phyloP scores from a whole-genome alignment of 2,113 vertebrate species.

The Malaclemys terrapin region DNA sequence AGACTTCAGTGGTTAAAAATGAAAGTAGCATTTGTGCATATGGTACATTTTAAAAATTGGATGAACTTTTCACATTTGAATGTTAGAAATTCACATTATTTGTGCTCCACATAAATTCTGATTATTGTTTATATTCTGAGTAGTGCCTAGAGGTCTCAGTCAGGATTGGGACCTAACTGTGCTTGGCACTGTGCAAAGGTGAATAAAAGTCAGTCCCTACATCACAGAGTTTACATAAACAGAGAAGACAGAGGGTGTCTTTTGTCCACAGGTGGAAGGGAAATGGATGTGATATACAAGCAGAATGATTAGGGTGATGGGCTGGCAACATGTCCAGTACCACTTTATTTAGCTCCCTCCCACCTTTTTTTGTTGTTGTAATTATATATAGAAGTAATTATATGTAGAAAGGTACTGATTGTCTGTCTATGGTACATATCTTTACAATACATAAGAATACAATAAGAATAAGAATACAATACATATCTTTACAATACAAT shows the following conservation, averaged over 20 bases:
- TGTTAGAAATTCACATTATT: constrained; percentile 14
- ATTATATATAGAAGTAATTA: neutral
- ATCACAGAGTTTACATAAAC: neutral
- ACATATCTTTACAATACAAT: neutral
- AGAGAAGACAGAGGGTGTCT: neutral
- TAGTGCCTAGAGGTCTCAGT: neutral
- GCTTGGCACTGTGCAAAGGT: neutral
- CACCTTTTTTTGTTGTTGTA: neutral
- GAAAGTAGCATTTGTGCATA: constrained; percentile 54
- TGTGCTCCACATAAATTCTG: constrained; percentile 36
- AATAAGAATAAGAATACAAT: no score
- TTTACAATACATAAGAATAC: neutral
- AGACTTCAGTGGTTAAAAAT: constrained; percentile 38
- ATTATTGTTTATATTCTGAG: neutral
- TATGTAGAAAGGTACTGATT: constrained; percentile 2
- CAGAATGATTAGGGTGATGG: neutral
- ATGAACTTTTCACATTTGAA: constrained; percentile 37
- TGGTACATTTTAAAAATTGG: constrained; percentile 27
- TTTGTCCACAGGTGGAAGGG: neutral
- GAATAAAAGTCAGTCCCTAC: neutral
- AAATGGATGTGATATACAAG: neutral
- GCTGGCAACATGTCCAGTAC: neutral
- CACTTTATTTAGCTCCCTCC: neutral
- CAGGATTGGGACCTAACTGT: neutral
- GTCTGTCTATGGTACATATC: fast-evolving